Conservation (phyloP, 2,888 invertebrate genomes). For the Platycheirus rosarum region DNA sequence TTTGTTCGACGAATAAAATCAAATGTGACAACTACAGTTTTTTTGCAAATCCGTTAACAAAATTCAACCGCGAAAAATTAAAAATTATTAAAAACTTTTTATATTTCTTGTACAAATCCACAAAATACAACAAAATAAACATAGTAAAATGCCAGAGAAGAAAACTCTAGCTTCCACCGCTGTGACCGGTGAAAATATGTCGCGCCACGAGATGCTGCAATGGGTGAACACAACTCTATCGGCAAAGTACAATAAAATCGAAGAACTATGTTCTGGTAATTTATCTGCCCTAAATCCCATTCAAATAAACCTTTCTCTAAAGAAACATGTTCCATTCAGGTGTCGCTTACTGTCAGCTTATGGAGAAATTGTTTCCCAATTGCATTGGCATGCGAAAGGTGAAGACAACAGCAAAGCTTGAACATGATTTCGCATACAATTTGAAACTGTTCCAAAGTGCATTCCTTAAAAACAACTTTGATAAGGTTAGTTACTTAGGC, state of each 20-base stretch:
- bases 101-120: neutral
- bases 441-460: constrained; percentile 97
- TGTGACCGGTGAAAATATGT: constrained; percentile 87
- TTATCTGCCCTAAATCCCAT: neutral
- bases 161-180: constrained; percentile 35
- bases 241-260: constrained; percentile 96
- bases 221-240: constrained; percentile 99
- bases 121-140: no score
- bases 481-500: constrained; percentile 89
- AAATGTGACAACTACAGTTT: constrained; percentile 27
- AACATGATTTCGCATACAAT: constrained; percentile 99
- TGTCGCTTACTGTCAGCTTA: constrained; percentile 99
- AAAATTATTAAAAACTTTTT: neutral
- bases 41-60: constrained; percentile 41
- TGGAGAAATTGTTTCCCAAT: constrained; percentile 98
- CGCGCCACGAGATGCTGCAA: constrained; percentile 98
- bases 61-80: constrained; percentile 42
- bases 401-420: constrained; percentile 97
- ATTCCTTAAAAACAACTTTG: constrained; percentile 97
- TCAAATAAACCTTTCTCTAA: neutral
- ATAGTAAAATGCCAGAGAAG: constrained; percentile 49
- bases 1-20: constrained; percentile 6
- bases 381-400: constrained; percentile 94
- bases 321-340: constrained; percentile 83
- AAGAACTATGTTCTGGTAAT: constrained; percentile 93